These are phyloP conservation scores for Lindbergichthys nudifrons DNA, from an alignment of 2,797 vertebrate species.

Conservation along the genomic window DNA sequence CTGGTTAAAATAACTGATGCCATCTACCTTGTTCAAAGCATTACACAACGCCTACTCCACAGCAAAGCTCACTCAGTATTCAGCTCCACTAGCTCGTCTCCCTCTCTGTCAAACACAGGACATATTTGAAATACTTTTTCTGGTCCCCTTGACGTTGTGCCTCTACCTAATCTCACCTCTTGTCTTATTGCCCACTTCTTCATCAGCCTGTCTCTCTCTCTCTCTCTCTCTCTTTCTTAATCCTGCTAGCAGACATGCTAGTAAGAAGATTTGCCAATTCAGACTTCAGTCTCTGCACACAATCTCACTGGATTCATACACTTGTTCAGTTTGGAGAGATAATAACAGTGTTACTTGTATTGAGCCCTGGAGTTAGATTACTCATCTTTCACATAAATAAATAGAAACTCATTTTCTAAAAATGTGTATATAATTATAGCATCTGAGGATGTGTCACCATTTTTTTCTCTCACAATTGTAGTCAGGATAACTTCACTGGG, in stretches of 20 bases:
- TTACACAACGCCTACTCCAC: slow-evolving; percentile 54
- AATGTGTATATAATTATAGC: not conserved
- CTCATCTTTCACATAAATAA: not conserved
- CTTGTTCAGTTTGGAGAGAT: slow-evolving; percentile 12
- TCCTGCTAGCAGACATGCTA: slow-evolving; percentile 85
- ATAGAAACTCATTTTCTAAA: not conserved
- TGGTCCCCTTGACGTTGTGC: slow-evolving; percentile 16
- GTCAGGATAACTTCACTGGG: no score
- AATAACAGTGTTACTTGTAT: slow-evolving; percentile 50
- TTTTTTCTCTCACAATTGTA: not conserved
- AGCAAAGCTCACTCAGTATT: slow-evolving; percentile 28
- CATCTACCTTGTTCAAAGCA: slow-evolving; percentile 2
- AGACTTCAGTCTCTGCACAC: slow-evolving; percentile 87
- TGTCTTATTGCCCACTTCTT: slow-evolving; percentile 23
- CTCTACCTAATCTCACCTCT: slow-evolving; percentile 46
- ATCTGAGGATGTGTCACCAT: not conserved
- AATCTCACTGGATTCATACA: slow-evolving; percentile 61
- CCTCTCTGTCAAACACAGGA: slow-evolving; percentile 26
- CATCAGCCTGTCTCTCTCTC: slow-evolving; percentile 18
- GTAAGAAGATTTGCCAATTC: slow-evolving; percentile 89
- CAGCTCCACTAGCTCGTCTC: slow-evolving; percentile 2
- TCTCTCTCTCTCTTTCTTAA: slow-evolving; percentile 68
- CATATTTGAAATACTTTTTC: slow-evolving; percentile 51
- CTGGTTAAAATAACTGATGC: slow-evolving; percentile 3
- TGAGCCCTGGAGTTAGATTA: slow-evolving; percentile 24